A percentile compares a stretch with the other conserved stretches of the same genome.
phyloP scores from a whole-genome alignment of 1,140 invertebrate genomes.

The Linepithema humile region DNA sequence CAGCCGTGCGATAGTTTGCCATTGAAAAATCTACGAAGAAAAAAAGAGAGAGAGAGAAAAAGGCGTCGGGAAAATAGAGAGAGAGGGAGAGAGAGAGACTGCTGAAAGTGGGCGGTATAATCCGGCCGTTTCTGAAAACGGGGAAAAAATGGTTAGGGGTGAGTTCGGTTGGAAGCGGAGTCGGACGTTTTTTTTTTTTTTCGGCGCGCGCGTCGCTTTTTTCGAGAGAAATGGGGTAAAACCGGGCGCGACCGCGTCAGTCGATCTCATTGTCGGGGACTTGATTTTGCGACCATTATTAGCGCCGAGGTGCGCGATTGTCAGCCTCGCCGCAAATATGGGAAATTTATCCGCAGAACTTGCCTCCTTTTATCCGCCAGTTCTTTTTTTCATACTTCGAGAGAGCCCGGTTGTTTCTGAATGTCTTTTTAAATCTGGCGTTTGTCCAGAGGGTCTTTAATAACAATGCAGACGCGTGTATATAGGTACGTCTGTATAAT shows the following conservation, averaged over 20 bases:
- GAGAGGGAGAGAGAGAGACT: slow-evolving; percentile 49
- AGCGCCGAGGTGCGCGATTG: slow-evolving; percentile 61
- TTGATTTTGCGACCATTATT: slow-evolving; percentile 77
- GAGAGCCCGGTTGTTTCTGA: slow-evolving; percentile 43
- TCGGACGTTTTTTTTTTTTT: slow-evolving; percentile 22
- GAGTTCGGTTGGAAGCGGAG: neutral
- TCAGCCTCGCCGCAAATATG: slow-evolving; percentile 60
- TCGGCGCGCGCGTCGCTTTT: slow-evolving; percentile 23
- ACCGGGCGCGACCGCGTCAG: slow-evolving; percentile 59
- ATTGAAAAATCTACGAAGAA: slow-evolving; percentile 70
- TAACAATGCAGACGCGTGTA: neutral
- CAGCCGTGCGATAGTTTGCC: slow-evolving; percentile 75
- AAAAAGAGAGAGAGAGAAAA: slow-evolving; percentile 61
- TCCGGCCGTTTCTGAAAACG: slow-evolving; percentile 79
- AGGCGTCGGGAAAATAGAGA: slow-evolving; percentile 60
- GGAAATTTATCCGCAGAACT: slow-evolving; percentile 21
- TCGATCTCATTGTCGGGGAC: slow-evolving; percentile 73
- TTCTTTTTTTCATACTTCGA: neutral
- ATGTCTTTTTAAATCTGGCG: slow-evolving; percentile 1
- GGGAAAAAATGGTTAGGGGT: slow-evolving; percentile 64
- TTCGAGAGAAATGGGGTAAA: slow-evolving; percentile 76
- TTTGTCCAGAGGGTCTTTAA: slow-evolving; percentile 5
- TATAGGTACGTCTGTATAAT: neutral
- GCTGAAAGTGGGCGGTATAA: slow-evolving; percentile 81
- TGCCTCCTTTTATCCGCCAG: slow-evolving; percentile 14